Evolutionary conservation across 2,797 vertebrate genomes (phyloP), one percentile per base, ranked within the genome.

Genomic region (Lutjanus campechanus): DNA sequence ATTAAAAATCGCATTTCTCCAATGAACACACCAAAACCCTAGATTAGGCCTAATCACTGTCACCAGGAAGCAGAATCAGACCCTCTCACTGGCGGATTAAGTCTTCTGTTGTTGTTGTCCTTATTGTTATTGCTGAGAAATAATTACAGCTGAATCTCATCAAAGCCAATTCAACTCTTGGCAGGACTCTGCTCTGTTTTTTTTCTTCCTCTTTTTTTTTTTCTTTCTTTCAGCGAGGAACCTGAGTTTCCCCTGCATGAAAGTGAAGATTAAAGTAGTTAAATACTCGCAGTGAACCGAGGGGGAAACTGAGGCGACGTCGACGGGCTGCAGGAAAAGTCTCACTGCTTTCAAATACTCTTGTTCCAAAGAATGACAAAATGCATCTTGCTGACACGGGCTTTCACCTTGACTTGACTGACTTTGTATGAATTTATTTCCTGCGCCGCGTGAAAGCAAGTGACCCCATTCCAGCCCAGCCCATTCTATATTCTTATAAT

Each of bases 321-420:
- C 47, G 67, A 76, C 12, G 40, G 78, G 76, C 62, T 58, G 68
- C 17, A 72, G 68, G 76, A 62, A 71, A 76, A 79, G 61, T 76
- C 82, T 87, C 19, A 2, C 66, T 36, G 82, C 89, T 76, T 86
- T 91, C 79, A 88, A 71, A 81, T 29, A 13, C 84, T 89, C 80
- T 87, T 91, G 86, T 89, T 86, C 84, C 89, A 75, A 87, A 89
- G 92, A 90, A 88, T 88, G 87, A 85, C 89, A 83, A 83, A 90
- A 87, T 86, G 89, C 82, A 77, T 93, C 90, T 80, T 89, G 92
- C 94, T 95, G 94, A 95, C 94, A 95, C 68, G 77, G 85, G 89
- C 77, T 95, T 95, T 96, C 95, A 96, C 96, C 95, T 96, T 96
- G 95, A 95, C 95, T 95, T 92, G 92, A 94, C 90, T 95, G 95